Conservation (phyloP, 2,797 vertebrate species). For the Fringilla coelebs region DNA sequence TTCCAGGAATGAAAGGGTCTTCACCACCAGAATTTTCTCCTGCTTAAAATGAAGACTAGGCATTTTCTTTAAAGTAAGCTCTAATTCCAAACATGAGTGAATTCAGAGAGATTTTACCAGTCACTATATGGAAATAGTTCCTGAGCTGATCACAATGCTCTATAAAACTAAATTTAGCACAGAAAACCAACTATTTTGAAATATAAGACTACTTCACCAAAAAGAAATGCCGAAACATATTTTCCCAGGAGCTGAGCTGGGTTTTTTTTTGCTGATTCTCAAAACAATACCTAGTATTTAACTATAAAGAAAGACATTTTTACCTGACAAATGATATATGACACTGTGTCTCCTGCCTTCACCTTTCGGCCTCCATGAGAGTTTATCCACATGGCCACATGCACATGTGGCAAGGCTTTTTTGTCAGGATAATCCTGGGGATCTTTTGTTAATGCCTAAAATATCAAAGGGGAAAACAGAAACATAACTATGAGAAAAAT, state of each 20-base stretch:
- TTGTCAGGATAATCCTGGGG: conserved; percentile 99
- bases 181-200: neutral
- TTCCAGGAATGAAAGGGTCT: neutral
- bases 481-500: neutral
- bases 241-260: neutral
- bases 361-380: conserved; percentile 90
- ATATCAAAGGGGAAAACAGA: conserved; percentile 11
- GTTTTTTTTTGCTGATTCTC: neutral
- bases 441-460: conserved; percentile 93
- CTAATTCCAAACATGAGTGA: neutral
- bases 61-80: neutral
- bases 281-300: neutral
- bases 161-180: neutral
- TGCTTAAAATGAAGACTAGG: neutral
- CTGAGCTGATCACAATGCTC: neutral
- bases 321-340: conserved; percentile 97
- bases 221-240: neutral
- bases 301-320: neutral
- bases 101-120: neutral
- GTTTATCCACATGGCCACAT: conserved; percentile 98
- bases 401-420: conserved; percentile 93
- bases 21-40: neutral
- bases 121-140: neutral
- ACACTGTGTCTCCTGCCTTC: conserved; percentile 95
- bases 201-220: neutral